These are phyloP conservation scores for Cheilosia pagana DNA, from an alignment of 2,888 invertebrate species.

Conservation along the genomic window DNA sequence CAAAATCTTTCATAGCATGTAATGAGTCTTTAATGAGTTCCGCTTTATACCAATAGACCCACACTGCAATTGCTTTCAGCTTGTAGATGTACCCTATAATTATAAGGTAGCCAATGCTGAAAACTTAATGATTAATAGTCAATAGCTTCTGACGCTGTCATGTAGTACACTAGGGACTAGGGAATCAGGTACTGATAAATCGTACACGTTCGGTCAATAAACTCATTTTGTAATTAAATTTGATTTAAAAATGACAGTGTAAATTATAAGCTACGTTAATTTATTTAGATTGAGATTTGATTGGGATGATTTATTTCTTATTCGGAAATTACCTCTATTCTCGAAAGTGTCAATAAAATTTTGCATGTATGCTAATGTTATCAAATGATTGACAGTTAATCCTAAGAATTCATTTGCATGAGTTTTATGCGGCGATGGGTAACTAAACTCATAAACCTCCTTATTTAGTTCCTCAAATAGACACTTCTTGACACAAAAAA, in stretches of 20 bases:
- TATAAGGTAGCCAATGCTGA: not conserved
- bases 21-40: constrained; percentile 27
- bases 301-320: not conserved
- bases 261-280: constrained; percentile 9
- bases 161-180: not conserved
- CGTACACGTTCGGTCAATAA: constrained; percentile 15
- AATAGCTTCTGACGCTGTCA: constrained; percentile 11
- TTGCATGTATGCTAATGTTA: not conserved
- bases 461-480: too few species aligned
- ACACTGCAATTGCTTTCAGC: not conserved
- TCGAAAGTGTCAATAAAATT: constrained; percentile 19
- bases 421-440: too few species aligned
- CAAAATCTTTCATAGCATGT: constrained; percentile 11
- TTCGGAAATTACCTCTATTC: not conserved
- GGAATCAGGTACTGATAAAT: not conserved
- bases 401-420: not conserved
- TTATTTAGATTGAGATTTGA: constrained; percentile 16
- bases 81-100: constrained; percentile 5
- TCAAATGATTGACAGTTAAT: constrained; percentile 7
- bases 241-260: constrained; percentile 9
- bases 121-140: not conserved
- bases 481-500: too few species aligned
- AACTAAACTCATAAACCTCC: too few species aligned
- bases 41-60: not conserved
- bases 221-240: constrained; percentile 20